phyloP scores from a whole-genome alignment of 2,797 vertebrate species.

The Hyperoplus lanceolatus region DNA sequence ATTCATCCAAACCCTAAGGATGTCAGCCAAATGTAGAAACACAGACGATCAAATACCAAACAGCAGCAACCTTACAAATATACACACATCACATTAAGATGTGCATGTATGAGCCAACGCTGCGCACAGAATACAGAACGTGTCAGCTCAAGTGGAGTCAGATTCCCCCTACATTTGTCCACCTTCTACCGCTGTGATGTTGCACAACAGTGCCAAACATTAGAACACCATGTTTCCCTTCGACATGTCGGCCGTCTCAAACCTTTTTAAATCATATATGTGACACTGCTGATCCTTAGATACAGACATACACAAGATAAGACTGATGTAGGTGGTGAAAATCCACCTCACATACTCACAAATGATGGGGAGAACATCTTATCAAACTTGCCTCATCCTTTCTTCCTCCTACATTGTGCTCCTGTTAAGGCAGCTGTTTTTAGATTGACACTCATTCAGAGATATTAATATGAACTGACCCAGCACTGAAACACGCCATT shows the following conservation, averaged over 20 bases:
- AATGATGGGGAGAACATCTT: not conserved
- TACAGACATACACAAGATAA: not conserved
- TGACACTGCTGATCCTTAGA: conserved; percentile 3
- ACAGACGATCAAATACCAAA: not conserved
- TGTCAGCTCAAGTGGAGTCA: not conserved
- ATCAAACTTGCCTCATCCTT: not conserved
- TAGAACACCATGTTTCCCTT: conserved; percentile 25
- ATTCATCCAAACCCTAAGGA: not conserved
- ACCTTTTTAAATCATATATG: conserved; percentile 12
- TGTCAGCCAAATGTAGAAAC: conserved; percentile 8
- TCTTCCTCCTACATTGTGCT: not conserved
- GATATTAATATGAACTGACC: conserved; percentile 72
- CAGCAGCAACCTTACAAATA: not conserved
- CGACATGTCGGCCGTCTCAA: conserved; percentile 9
- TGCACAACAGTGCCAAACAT: conserved; percentile 16
- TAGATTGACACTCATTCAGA: conserved; percentile 55
- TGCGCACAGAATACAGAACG: not conserved
- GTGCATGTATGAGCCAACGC: not conserved
- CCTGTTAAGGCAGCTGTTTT: conserved; percentile 43
- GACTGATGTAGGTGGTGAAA: not conserved
- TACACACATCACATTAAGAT: not conserved
- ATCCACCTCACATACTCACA: not conserved
- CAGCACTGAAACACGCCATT: conserved; percentile 60
- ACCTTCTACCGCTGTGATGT: not conserved
- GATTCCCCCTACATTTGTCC: not conserved